phyloP scores from a whole-genome alignment of 2,888 invertebrate species.

The Nycteola revayana region DNA sequence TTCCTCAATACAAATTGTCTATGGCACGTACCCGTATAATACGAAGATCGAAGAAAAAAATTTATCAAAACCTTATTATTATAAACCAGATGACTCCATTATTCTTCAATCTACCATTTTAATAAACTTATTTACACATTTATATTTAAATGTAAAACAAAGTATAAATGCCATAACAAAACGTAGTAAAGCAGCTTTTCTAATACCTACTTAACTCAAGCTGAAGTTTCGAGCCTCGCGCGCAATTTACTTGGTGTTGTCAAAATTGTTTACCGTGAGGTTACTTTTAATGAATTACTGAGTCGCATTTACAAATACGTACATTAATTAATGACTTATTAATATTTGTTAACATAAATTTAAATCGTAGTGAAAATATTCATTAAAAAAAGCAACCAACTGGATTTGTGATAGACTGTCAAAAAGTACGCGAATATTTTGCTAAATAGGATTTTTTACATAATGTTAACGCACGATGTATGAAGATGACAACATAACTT shows the following conservation, averaged over 20 bases:
- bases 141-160: no score
- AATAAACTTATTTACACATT: no score
- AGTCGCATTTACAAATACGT: conserved; percentile 1
- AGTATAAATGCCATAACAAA: conserved; percentile 8
- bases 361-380: conserved; percentile 17
- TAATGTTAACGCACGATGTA: conserved; percentile 78
- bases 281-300: conserved; percentile 42
- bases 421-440: conserved; percentile 76
- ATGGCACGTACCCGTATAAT: no score
- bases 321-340: conserved; percentile 5
- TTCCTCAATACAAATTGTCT: no score
- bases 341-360: conserved; percentile 9
- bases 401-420: conserved; percentile 60
- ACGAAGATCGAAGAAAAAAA: no score
- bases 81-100: no score
- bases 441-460: conserved; percentile 59
- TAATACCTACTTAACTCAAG: no score
- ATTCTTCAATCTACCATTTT: no score
- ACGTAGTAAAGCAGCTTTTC: conserved; percentile 18
- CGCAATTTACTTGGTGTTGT: conserved; percentile 61
- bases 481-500: conserved; percentile 77
- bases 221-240: conserved; percentile 51
- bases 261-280: conserved; percentile 75
- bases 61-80: no score
- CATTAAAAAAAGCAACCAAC: conserved; percentile 50